phyloP scores from a whole-genome alignment of 2,888 invertebrate genomes.

The Agrotis ipsilon region DNA sequence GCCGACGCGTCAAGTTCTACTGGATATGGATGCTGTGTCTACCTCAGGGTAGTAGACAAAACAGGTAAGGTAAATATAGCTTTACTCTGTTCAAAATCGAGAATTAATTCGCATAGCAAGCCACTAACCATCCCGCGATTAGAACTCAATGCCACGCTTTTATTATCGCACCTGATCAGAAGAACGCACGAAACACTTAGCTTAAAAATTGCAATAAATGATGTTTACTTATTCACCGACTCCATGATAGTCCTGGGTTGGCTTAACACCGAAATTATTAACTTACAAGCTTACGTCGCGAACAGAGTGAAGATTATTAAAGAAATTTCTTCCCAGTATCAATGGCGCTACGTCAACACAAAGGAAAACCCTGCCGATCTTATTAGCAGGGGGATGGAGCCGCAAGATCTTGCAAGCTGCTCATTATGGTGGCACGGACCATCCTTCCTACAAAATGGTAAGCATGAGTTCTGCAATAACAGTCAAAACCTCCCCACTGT shows the following conservation, averaged over 20 bases:
- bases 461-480: too few species aligned
- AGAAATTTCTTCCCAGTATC: not conserved
- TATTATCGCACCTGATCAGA: not conserved
- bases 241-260: not conserved
- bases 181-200: not conserved
- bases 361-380: not conserved
- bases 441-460: too few species aligned
- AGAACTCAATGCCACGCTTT: not conserved
- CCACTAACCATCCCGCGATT: not conserved
- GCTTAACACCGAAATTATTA: slow-evolving; percentile 3
- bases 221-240: not conserved
- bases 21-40: not conserved
- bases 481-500: too few species aligned
- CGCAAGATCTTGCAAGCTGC: not conserved
- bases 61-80: not conserved
- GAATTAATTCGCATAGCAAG: not conserved
- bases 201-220: not conserved
- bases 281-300: slow-evolving; percentile 3
- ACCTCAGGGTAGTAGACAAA: not conserved
- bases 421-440: too few species aligned
- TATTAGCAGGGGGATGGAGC: not conserved
- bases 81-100: slow-evolving; percentile 2
- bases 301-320: not conserved
- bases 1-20: not conserved
- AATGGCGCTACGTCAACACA: not conserved